Conservation (phyloP, 37 sponge, comb jelly and placozoan species). For the Corticium candelabrum region DNA sequence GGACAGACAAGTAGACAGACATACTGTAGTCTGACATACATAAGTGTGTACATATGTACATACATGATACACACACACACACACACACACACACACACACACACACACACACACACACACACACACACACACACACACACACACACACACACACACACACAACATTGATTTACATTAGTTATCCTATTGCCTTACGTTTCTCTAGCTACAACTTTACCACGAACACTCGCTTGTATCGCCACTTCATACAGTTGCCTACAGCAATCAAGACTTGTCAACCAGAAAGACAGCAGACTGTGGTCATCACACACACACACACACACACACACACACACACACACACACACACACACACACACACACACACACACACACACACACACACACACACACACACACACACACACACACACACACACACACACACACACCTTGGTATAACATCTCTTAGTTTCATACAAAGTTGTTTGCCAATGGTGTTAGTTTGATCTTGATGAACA, state of each 20-base stretch:
- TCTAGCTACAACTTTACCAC: slow-evolving; percentile 69
- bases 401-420: background rate
- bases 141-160: background rate
- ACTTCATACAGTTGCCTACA: slow-evolving; percentile 77
- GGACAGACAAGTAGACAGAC: background rate
- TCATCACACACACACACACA: background rate
- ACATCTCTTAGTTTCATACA: slow-evolving; percentile 51
- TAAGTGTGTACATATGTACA: background rate
- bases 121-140: background rate
- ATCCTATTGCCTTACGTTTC: slow-evolving; percentile 57
- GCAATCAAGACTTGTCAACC: no score
- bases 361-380: no score
- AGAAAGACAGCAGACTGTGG: no score
- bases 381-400: no score
- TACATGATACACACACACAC: background rate
- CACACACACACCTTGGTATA: slow-evolving; percentile 45
- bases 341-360: no score
- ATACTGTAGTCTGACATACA: background rate
- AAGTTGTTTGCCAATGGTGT: slow-evolving; percentile 32
- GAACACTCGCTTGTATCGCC: slow-evolving; percentile 77
- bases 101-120: background rate
- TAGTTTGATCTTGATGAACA: slow-evolving; percentile 63
- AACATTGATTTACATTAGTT: background rate
- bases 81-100: background rate
- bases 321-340: no score